Evolutionary conservation across 2,888 invertebrate species (phyloP).

Genomic region (Acleris literana): DNA sequence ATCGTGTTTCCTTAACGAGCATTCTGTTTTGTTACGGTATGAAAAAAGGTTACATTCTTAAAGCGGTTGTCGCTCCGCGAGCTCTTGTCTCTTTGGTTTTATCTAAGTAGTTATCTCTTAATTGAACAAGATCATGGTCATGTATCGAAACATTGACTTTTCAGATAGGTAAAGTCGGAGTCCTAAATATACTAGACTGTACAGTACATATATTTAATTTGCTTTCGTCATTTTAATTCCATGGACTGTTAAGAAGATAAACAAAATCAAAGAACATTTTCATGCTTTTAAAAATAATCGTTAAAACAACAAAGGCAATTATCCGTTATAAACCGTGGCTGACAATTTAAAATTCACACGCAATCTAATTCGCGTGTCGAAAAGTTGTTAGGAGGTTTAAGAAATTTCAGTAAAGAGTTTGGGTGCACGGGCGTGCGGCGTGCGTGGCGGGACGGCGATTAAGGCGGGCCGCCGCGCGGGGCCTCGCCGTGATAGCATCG

Average conservation of each 20-base stretch:
- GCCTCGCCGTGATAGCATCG: constrained; percentile 68
- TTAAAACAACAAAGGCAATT: constrained; percentile 49
- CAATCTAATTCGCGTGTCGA: constrained; percentile 75
- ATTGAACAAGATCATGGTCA: neutral
- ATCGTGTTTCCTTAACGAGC: constrained; percentile 78
- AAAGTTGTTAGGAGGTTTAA: constrained; percentile 70
- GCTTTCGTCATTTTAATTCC: neutral
- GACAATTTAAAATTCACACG: constrained; percentile 72
- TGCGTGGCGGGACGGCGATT: constrained; percentile 72
- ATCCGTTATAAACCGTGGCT: constrained; percentile 61
- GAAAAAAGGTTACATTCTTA: constrained; percentile 54
- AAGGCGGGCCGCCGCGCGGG: constrained; percentile 60
- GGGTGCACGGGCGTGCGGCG: constrained; percentile 47
- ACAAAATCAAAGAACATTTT: constrained; percentile 15
- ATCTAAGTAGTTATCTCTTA: constrained; percentile 26
- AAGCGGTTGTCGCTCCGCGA: constrained; percentile 29
- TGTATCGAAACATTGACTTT: neutral
- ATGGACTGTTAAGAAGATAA: constrained; percentile 8
- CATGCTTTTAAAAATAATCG: constrained; percentile 32
- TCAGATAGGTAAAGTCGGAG: neutral
- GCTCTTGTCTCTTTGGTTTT: constrained; percentile 22
- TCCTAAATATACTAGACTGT: too few species aligned
- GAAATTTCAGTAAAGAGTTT: constrained; percentile 68
- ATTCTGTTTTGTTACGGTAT: constrained; percentile 59
- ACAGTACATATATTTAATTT: neutral